Base-by-base conservation (phyloP, 1,140 invertebrate species). In the Aethina tumida region DNA sequence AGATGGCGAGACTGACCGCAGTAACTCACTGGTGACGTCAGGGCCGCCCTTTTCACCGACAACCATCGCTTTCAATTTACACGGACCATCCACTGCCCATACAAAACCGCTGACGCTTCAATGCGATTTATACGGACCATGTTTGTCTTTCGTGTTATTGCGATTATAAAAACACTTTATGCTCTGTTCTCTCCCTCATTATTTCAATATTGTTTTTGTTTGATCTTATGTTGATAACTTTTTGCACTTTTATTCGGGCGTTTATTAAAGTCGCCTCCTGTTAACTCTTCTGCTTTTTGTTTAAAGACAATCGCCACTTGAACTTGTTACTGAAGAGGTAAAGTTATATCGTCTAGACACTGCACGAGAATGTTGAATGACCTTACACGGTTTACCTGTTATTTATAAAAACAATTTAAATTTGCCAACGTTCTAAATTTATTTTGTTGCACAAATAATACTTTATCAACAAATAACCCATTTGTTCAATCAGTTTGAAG, bases 21-120 rank as follows among this genome's bases (percentile, higher is more conserved):
- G 27, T 50, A 50, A 50, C 38, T 50, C 41, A 47, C 39, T 7
- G 15, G 19, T 26, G 33, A 46, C 40, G 43, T 41, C 38, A 47
- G 32, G 13, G 18, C 44, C 28, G 31, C 47, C 38, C 35, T 45
- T 44, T 46, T 50, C 35, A 42, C 29, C 32, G 45, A 42, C 45
- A 39, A 47, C 29, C 25, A 35, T 43, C 41, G 35, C 30, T 47
- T 43, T 43, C 45, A 47, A 43, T 43, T 43, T 47, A 39, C 40
- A 43, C 40, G 19, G 35, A 17, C 41, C 41, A 43, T 43, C 35
- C 21, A 45, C 33, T 29, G 37, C 29, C 9, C 26, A 25, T 17
- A 39, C 41, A 44, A 45, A 45, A 45, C 33, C 38, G 38, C 31
- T 37, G 33, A 41, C 33, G 43, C 43, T 41, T 45, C 39, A 45